Base-by-base conservation (phyloP, 2,888 invertebrate genomes). In the Papilio elwesi region DNA sequence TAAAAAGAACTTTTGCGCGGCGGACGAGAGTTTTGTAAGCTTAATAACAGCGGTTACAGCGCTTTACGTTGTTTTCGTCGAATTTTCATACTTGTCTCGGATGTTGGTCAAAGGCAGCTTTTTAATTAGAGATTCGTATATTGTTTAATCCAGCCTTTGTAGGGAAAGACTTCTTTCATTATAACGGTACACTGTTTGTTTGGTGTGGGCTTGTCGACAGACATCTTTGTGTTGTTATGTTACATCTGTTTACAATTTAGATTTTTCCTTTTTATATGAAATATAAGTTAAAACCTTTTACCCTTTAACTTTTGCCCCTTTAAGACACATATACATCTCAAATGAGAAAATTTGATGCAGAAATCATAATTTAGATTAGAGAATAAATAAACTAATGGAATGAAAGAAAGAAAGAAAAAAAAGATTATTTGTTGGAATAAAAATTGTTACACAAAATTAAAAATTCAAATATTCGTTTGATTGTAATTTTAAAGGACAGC, bases 61-160 rank as follows among this genome's bases (percentile, higher is more conserved):
- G 59, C 49, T 69, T 69, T 48, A 43, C 59, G n/a, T 12, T 62
- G 43, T 62, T 62, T 62, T 26, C 11, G 57, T 48, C 68, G 36
- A 68, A 68, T 51, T 62, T 69, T 69, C 38, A 16, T 15, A 38
- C 15, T 62, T 38, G 13, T 69, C 51, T 62, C 62, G 51, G 62
- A n/a, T 8, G 4, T 13, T 51, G 51, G 69, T 52, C 59, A 51
- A 52, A 59, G 43, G 51, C 38, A 51, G 38, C 51, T 69, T 69
- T 69, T 69, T 69, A 69, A 69, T 69, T 51, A 69, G n/a, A n/a
- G 13, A 59, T 69, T 62, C 52, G 59, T 43, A 62, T 62, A 62
- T 62, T 62, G 59, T 68, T 69, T 52, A 69, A 62, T 62, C 49
- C 43, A 10, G 51, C 51, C 51, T 69, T 69, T 69, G 51, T 62